Evolutionary conservation across 2,113 vertebrate genomes (phyloP).

Genomic region (Motacilla alba): DNA sequence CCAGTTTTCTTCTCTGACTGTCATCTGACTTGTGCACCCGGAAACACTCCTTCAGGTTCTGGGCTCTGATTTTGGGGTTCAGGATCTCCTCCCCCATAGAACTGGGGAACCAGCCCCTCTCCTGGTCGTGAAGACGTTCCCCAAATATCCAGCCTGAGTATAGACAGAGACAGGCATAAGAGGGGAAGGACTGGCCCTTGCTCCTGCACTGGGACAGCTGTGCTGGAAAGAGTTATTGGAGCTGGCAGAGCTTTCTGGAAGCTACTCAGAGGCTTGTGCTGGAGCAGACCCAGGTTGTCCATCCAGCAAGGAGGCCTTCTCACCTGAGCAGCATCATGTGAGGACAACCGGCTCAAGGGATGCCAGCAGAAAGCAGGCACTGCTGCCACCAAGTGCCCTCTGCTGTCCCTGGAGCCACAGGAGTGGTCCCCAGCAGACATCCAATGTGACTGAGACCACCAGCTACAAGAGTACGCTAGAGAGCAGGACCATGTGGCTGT

Average conservation of each 20-base stretch:
- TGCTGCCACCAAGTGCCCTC: neutral
- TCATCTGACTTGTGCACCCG: slow-evolving; percentile 90
- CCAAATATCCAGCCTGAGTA: slow-evolving; percentile 93
- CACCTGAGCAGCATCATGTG: neutral
- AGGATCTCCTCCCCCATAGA: slow-evolving; percentile 90
- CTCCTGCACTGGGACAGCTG: neutral
- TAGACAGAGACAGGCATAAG: neutral
- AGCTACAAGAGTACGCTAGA: neutral
- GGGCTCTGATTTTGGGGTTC: slow-evolving; percentile 89
- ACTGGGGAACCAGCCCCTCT: slow-evolving; percentile 95
- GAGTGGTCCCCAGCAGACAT: neutral
- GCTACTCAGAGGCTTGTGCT: neutral
- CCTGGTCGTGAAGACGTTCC: slow-evolving; percentile 91
- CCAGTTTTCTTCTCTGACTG: slow-evolving; percentile 79
- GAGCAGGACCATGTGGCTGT: neutral
- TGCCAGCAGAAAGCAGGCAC: neutral
- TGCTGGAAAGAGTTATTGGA: neutral
- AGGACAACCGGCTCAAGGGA: neutral
- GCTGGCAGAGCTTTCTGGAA: neutral
- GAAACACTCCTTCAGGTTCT: slow-evolving; percentile 92
- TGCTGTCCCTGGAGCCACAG: neutral
- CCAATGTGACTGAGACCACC: rapidly evolving
- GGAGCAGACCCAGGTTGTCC: neutral
- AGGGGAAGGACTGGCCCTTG: neutral
- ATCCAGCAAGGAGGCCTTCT: neutral